Evolutionary conservation across 2,888 invertebrate genomes (phyloP).

Genomic region (Drepana falcataria): DNA sequence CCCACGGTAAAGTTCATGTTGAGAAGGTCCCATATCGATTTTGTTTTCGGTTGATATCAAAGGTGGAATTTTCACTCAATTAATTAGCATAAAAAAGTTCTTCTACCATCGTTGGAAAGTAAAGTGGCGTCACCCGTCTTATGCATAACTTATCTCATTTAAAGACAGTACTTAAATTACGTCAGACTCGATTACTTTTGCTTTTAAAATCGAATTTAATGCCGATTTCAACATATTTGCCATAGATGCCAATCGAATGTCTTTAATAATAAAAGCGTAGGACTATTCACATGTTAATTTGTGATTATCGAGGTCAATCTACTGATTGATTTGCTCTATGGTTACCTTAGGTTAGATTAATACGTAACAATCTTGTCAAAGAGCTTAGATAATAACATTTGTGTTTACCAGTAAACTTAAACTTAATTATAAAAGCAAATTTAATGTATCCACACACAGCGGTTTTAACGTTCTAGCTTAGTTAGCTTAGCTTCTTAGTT

Average conservation of each 20-base stretch:
- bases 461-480: no score
- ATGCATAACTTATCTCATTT: background rate
- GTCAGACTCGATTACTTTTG: background rate
- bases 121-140: background rate
- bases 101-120: background rate
- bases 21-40: no score
- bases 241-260: background rate
- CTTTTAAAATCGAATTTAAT: background rate
- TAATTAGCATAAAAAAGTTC: constrained; percentile 1
- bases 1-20: no score
- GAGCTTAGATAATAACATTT: no score
- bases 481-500: no score
- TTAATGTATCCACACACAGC: no score
- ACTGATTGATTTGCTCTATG: background rate
- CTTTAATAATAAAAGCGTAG: background rate
- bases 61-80: background rate
- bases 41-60: no score
- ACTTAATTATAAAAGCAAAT: no score
- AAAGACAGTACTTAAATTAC: background rate
- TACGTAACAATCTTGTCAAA: background rate
- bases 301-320: background rate
- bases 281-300: background rate
- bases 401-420: no score
- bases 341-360: background rate
- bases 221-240: background rate